These are phyloP conservation scores for Ochotona curzoniae DNA, from an alignment of 2,113 vertebrate species.

Conservation along the genomic window DNA sequence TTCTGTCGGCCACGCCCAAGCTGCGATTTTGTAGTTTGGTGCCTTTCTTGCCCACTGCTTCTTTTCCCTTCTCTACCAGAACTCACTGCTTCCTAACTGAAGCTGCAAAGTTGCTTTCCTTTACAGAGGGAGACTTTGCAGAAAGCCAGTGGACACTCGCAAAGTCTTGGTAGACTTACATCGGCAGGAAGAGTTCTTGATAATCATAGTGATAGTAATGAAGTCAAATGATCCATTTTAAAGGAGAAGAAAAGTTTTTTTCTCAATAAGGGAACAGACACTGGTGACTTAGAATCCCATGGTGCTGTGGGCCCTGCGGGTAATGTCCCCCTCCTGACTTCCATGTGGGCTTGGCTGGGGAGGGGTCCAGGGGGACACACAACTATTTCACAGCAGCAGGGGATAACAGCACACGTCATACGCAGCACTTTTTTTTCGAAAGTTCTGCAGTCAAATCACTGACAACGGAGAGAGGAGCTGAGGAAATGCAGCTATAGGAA, in stretches of 20 bases:
- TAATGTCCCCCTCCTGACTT: not conserved
- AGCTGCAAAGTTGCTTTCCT: not conserved
- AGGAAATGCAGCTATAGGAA: conserved; percentile 82
- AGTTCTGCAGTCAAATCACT: conserved; percentile 34
- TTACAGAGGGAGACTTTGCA: conserved; percentile 41
- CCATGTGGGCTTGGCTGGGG: not conserved
- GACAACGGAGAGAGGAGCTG: conserved; percentile 66
- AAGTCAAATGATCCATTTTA: conserved; percentile 47
- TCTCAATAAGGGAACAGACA: conserved; percentile 23
- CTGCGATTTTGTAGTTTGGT: not conserved
- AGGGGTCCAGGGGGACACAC: not conserved
- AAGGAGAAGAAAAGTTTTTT: not conserved
- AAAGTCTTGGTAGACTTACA: conserved; percentile 40
- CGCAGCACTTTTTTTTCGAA: conserved; percentile 31
- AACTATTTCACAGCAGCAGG: not conserved
- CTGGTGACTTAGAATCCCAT: conserved; percentile 14
- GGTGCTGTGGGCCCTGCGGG: not conserved
- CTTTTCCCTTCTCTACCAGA: not conserved
- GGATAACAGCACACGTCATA: conserved; percentile 14
- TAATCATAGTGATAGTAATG: conserved; percentile 25
- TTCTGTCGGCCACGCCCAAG: not conserved
- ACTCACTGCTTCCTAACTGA: not conserved
- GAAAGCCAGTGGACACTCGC: not conserved
- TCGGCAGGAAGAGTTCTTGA: conserved; percentile 25
- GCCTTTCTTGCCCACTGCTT: not conserved